phyloP scores from a whole-genome alignment of 2,113 vertebrate genomes.

The Sphaerodactylus townsendi region DNA sequence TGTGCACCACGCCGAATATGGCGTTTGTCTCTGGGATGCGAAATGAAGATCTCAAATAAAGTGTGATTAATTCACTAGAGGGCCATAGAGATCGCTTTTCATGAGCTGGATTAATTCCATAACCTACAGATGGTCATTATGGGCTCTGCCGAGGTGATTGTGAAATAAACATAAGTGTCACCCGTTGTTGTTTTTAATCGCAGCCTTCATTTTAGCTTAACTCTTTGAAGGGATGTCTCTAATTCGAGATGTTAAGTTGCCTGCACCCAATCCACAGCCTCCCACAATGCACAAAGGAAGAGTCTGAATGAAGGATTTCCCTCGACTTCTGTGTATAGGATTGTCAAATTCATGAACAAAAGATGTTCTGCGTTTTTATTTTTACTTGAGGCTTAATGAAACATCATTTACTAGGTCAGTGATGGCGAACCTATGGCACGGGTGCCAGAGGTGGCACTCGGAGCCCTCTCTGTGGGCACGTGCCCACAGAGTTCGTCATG shows the following conservation, averaged over 20 bases:
- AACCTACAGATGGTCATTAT: constrained; percentile 41
- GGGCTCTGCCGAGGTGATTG: constrained; percentile 36
- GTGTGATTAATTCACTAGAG: constrained; percentile 29
- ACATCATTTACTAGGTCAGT: too few species aligned
- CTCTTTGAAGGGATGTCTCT: background rate
- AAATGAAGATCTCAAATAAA: constrained; percentile 37
- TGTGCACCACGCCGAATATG: background rate
- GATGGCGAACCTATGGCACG: too few species aligned
- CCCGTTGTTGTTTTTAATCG: background rate
- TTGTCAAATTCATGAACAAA: too few species aligned
- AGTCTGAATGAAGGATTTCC: background rate
- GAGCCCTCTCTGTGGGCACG: too few species aligned
- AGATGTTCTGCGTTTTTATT: too few species aligned
- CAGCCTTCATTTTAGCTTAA: background rate
- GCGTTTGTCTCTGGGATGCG: constrained; percentile 6
- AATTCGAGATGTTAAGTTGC: background rate
- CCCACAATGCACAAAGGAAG: background rate
- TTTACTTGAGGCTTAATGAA: too few species aligned
- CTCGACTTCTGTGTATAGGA: background rate
- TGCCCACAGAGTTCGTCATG: too few species aligned
- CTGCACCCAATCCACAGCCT: background rate
- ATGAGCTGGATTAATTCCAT: constrained; percentile 32
- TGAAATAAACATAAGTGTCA: constrained; percentile 13
- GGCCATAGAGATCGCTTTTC: constrained; percentile 29
- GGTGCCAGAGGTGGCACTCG: too few species aligned